Base-by-base conservation (phyloP, 2,797 vertebrate genomes). In the Sylvia borin region DNA sequence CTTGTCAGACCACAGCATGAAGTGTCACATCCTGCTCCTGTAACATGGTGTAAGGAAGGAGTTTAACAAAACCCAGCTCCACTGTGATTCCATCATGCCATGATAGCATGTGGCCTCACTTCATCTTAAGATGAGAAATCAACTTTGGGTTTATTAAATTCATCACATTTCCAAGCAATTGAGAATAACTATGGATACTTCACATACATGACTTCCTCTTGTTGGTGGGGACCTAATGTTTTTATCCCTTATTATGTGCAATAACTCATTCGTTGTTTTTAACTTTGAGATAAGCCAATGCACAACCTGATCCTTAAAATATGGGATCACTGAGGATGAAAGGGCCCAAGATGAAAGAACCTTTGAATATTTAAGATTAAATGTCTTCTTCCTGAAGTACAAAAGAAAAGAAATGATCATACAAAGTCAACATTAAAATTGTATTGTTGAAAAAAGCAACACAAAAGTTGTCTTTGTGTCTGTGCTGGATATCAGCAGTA, bases 241-340 rank as follows among this genome's bases (percentile, higher is more conserved):
- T 86, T 64, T 58, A 42, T 57, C n/a, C 5, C 5, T 25, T 68
- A 4, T 19, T 73, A 62, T 5, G 4, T 43, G 9, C 27, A 18
- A 31, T 14, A 21, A n/a, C 8, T 58, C 0, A 0, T 48, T 65
- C 9, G 2, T 36, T 71, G 5, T 10, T 76, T 82, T 60, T 31
- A 36, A 29, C 12, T 76, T 36, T 54, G 19, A 66, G 16, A 3
- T 26, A 48, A 47, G 17, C 13, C 12, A 42, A 5, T 31, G 16
- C 1, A 31, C 26, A 76, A 38, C 20, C 40, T 43, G 16, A 65
- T 60, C 40, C 58, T 65, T 54, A 60, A 77, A 72, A 38, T 54
- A 66, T 4, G 13, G 24, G 32, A 54, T 54, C 47, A 72, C 22
- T 65, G 76, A n/a, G 32, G 65, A n/a, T 48, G 32, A 66, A 65